Conservation (phyloP, 2,888 invertebrate species). For the Ommatoiulus sabulosus region DNA sequence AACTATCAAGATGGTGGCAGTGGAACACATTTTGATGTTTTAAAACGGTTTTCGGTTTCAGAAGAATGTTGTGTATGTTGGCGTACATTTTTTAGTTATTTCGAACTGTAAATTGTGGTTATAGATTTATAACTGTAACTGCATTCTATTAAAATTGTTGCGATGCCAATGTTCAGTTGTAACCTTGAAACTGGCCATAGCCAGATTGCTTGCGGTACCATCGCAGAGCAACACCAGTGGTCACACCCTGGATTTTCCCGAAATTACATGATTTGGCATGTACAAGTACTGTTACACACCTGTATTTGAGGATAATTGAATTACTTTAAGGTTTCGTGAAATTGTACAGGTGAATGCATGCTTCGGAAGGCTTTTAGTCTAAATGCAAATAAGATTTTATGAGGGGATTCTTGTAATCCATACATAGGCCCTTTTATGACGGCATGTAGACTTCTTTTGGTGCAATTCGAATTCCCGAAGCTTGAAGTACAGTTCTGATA, state of each 20-base stretch:
- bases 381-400: background rate
- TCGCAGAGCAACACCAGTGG: background rate
- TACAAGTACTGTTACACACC: background rate
- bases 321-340: background rate
- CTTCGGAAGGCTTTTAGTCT: background rate
- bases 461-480: too few species aligned
- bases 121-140: background rate
- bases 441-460: too few species aligned
- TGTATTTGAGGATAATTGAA: background rate
- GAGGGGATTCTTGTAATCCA: background rate
- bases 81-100: background rate
- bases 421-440: background rate
- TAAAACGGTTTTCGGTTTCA: background rate
- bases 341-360: background rate
- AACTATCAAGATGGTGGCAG: background rate
- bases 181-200: background rate
- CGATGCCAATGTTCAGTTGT: background rate
- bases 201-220: background rate
- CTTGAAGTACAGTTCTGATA: too few species aligned
- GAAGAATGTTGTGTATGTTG: background rate
- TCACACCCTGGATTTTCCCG: constrained; percentile 3
- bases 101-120: background rate
- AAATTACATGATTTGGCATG: background rate
- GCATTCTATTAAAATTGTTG: background rate
- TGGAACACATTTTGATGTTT: background rate